Evolutionary conservation across 35 echinoderm and acorn worm species (phyloP).

Genomic region (Anneissia japonica): DNA sequence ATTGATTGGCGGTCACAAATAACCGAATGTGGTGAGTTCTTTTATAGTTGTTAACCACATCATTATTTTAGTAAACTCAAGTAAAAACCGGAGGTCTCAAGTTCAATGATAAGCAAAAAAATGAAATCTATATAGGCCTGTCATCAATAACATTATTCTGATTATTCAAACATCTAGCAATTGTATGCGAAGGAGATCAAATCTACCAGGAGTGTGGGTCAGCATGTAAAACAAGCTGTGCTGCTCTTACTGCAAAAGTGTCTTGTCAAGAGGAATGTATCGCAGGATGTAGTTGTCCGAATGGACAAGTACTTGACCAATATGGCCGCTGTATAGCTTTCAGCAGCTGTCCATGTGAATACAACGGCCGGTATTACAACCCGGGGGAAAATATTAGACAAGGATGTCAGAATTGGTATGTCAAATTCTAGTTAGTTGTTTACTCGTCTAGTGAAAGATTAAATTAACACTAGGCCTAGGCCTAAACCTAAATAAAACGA

Average conservation of each 20-base stretch:
- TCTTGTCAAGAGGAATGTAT: background rate
- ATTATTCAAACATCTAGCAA: background rate
- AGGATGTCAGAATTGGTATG: conserved; percentile 4
- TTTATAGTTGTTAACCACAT: background rate
- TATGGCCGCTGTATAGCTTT: background rate
- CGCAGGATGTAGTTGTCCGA: background rate
- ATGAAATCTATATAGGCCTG: background rate
- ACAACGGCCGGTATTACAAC: background rate
- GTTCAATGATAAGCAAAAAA: background rate
- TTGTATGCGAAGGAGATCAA: background rate
- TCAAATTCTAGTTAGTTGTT: background rate
- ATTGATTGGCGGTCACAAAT: background rate
- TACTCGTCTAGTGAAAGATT: background rate
- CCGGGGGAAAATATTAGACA: conserved; percentile 8
- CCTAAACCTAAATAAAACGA: background rate
- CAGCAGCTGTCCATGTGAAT: background rate
- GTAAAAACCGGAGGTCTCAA: background rate
- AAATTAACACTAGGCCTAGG: background rate
- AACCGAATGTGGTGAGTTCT: conserved; percentile 3
- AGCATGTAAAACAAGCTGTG: background rate
- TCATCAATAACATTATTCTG: background rate
- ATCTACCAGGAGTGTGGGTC: conserved; percentile 16
- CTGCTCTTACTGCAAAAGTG: background rate
- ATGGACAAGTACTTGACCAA: background rate
- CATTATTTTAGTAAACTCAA: background rate